Conservation (phyloP, 2,113 vertebrate species). For the Nasalis larvatus region DNA sequence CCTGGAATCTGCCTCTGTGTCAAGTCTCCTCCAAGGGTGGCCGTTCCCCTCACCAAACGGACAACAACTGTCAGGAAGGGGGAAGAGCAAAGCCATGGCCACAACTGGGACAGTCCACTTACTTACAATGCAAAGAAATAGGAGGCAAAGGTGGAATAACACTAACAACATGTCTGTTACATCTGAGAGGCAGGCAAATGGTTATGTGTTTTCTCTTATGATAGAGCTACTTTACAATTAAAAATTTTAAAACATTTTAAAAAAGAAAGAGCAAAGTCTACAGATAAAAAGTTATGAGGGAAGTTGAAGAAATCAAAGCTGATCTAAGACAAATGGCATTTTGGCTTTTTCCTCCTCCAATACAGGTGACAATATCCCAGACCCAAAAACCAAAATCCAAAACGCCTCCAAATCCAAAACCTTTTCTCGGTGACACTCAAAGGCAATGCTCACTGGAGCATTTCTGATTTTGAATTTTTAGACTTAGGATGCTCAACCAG, state of each 20-base stretch:
- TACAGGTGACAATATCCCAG: neutral
- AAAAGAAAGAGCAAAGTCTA: neutral
- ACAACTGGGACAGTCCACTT: rapidly evolving
- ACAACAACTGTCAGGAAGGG: rapidly evolving
- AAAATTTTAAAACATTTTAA: neutral
- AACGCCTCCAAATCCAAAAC: neutral
- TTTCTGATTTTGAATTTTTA: neutral
- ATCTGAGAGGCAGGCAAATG: rapidly evolving
- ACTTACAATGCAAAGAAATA: rapidly evolving
- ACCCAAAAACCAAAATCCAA: neutral
- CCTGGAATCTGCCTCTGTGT: neutral
- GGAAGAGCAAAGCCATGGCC: rapidly evolving
- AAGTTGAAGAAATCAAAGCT: neutral
- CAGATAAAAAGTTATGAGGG: neutral
- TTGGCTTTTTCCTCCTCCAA: neutral
- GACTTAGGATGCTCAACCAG: neutral
- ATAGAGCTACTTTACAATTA: rapidly evolving
- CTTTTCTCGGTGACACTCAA: neutral
- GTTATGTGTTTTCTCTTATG: rapidly evolving
- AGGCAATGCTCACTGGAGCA: neutral
- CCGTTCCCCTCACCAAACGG: neutral
- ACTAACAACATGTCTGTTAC: rapidly evolving
- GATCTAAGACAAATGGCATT: neutral
- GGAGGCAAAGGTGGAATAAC: rapidly evolving
- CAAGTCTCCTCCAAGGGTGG: too few species aligned